These are phyloP conservation scores for Gymnorhina tibicen DNA, from an alignment of 2,113 vertebrate genomes.

Conservation along the genomic window DNA sequence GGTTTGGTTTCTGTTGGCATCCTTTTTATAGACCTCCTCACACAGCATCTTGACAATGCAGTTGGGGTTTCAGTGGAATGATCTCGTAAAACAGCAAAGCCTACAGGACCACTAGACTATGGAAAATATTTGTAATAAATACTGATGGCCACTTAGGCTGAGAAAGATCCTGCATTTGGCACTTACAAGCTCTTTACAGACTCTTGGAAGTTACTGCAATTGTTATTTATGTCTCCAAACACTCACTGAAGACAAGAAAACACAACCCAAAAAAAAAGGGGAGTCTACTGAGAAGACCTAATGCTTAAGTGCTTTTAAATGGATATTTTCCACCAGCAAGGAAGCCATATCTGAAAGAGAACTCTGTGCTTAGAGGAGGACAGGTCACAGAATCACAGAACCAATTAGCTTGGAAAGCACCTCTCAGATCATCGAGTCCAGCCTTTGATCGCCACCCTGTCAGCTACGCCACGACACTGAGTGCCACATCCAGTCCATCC, in stretches of 20 bases:
- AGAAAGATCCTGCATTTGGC: not conserved
- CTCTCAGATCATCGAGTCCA: rapidly evolving
- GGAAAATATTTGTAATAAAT: not conserved
- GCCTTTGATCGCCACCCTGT: not conserved
- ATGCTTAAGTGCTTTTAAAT: not conserved
- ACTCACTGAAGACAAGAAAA: not conserved
- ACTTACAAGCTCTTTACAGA: not conserved
- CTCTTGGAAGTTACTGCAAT: not conserved
- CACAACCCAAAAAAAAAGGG: rapidly evolving
- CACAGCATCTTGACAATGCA: not conserved
- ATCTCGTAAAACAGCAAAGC: not conserved
- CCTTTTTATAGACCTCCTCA: not conserved
- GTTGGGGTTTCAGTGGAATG: not conserved
- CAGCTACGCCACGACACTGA: not conserved
- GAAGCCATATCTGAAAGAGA: not conserved
- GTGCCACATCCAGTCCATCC: not conserved
- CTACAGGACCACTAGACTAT: not conserved
- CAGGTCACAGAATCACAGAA: not conserved
- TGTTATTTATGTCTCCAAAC: not conserved
- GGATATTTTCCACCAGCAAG: not conserved
- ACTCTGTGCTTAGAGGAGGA: not conserved
- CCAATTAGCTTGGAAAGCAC: not conserved
- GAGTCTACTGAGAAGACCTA: not conserved
- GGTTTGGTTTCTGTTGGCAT: not conserved
- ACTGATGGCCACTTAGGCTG: not conserved